Evolutionary conservation across 1,140 invertebrate genomes (phyloP).

Genomic region (Dreissena rostriformis): DNA sequence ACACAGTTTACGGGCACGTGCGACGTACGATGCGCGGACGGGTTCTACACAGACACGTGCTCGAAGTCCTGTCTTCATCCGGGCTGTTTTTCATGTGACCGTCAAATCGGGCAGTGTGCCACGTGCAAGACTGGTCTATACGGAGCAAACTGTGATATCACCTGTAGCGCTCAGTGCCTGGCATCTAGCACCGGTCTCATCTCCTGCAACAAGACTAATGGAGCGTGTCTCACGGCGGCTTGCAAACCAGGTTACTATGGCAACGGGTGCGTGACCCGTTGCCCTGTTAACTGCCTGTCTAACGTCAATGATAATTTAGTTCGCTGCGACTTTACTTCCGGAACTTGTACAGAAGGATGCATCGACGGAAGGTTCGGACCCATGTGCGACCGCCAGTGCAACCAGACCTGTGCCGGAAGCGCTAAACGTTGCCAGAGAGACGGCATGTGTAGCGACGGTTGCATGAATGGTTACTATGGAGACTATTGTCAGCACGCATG

Average conservation of each 20-base stretch:
- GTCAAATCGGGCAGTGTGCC: conserved; percentile 14
- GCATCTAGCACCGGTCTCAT: not conserved
- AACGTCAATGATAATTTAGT: not conserved
- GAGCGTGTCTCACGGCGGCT: not conserved
- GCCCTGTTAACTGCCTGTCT: conserved; percentile 14
- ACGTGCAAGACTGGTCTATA: conserved; percentile 24
- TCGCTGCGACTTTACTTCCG: conserved; percentile 8
- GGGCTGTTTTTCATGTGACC: conserved; percentile 30
- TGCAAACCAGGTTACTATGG: conserved; percentile 27
- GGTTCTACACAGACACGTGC: conserved; percentile 18
- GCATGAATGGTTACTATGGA: not conserved
- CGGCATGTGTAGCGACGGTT: conserved; percentile 16
- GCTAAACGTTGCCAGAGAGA: conserved; percentile 3
- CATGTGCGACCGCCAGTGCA: not conserved
- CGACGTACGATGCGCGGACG: conserved; percentile 9
- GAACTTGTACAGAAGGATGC: conserved; percentile 11
- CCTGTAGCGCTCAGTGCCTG: conserved; percentile 34
- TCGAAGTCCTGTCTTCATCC: not conserved
- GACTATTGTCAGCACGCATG: not conserved
- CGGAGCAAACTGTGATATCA: not conserved
- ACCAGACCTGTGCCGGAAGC: not conserved
- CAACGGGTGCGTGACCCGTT: conserved; percentile 7
- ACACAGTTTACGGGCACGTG: conserved; percentile 10
- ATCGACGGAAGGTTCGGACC: conserved; percentile 6
- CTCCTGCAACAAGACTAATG: conserved; percentile 30